Base-by-base conservation (phyloP, 2,113 vertebrate species). In the Muntiacus muntjak region DNA sequence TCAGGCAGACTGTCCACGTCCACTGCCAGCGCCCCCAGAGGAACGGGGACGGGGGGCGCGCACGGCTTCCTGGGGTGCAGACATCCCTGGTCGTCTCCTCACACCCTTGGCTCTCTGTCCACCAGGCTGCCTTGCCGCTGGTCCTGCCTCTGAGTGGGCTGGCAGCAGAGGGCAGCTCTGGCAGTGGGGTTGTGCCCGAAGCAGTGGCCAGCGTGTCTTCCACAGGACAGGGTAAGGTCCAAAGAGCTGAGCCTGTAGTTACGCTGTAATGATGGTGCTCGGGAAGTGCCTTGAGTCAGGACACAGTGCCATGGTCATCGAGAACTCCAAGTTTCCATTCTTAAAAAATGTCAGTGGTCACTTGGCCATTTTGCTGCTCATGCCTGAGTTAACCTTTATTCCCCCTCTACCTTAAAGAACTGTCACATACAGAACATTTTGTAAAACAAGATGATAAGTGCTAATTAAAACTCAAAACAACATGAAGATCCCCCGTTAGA, bases 281-380 rank as follows among this genome's bases (percentile, higher is more conserved):
- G 96, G 64, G 94, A 97, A 97, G 98, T 97, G 97, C 96, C 98
- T 98, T 62, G 89, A 97, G 95, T 96, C 71, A 0, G 47, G 28
- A 15, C 64, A 15, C 17, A 84, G 71, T 89, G 92, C 88, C 88
- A 5, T n/a, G 30, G 62, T 93, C 76, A 11, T 55, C 30, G 79
- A n/a, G 36, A 57, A 33, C 52, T 90, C 62, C 30, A 87, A 23
- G 78, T 64, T 93, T 76, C 62, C 36, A 36, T 95, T 87, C 45
- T 89, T 50, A 10, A 28, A 67, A 67, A 74, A 28, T 19, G 14
- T 40, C 79, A 88, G 67, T 85, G 57, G 12, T 87, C 50, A 54
- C 11, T 43, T 78, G 23, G 21, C 86, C 45, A 57, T 67, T 97
- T 87, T 97, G 67, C 40, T 83, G 60, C 87, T 83, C 40, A 50